Evolutionary conservation across 2,113 vertebrate species (phyloP), one percentile per base, ranked within the genome.

Genomic region (Montifringilla adamsi): DNA sequence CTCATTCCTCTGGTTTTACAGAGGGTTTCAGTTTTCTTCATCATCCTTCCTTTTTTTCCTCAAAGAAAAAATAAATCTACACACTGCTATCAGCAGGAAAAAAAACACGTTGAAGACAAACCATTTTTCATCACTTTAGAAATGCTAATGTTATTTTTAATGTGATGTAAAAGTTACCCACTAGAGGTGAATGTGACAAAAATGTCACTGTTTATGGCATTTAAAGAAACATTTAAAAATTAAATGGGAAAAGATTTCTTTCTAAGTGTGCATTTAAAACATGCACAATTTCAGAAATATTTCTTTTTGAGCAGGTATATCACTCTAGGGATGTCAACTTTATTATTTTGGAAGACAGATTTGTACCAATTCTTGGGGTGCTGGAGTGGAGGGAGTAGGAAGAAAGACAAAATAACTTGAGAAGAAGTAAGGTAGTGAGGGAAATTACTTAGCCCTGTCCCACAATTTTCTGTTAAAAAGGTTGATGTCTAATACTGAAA

Each of bases 301-400:
- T 74, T 73, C 4, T 64, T 49, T 87, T 56, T 81, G 11, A 81
- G 37, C 46, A 69, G 6, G 22, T 59, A 28, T 55, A 64, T 46
- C 15, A 84, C 11, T 56, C 22, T 19, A 53, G 14, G 11, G 31
- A 79, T 50, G 19, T 72, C 6, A 2, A 39, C 28, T 43, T 35
- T 4, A 31, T 50, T 64, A 33, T 68, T 89, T 49, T 33, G 26
- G 43, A 90, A 87, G 30, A 44, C 5, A 33, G 27, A 60, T 64
- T 44, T 69, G 31, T 19, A 58, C 14, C 15, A 9, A 37, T 68
- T 43, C 13, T 21, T 52, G 39, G 2, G 19, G 7, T 66, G 67
- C 13, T 35, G 13, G 14, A 6, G 12, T 68, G 22, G 3, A 20
- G 5, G 3, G 1, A 6, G 5, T 9, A 52, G 22, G 33, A 76